phyloP scores from a whole-genome alignment of 2,797 vertebrate species.

The Melopsittacus undulatus region DNA sequence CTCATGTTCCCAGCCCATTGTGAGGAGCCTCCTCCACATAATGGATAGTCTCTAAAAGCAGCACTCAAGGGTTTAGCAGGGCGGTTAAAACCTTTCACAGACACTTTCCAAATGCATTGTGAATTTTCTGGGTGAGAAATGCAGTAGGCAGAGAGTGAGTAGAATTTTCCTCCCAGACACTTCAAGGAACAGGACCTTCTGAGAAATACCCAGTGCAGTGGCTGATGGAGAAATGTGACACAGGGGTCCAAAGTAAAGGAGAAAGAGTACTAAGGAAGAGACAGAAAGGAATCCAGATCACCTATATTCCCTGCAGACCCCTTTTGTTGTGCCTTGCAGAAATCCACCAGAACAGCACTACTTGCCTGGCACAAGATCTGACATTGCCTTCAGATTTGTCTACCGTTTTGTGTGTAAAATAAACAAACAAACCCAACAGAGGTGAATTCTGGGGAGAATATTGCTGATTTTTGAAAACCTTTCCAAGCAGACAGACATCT shows the following conservation, averaged over 20 bases:
- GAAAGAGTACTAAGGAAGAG: not conserved
- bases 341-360: not conserved
- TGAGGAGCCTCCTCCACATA: conserved; percentile 40
- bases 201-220: not conserved
- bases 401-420: not conserved
- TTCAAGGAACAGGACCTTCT: not conserved
- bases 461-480: not conserved
- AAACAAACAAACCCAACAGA: not conserved
- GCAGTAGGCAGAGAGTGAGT: not conserved
- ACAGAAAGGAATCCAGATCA: not conserved
- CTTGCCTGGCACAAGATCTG: not conserved
- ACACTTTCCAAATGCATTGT: conserved; percentile 51
- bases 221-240: not conserved
- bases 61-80: conserved; percentile 40
- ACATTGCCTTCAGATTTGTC: not conserved
- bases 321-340: not conserved
- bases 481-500: not conserved
- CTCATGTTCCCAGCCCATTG: conserved; percentile 43
- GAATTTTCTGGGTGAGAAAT: conserved; percentile 52
- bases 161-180: not conserved
- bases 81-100: conserved; percentile 39
- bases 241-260: not conserved
- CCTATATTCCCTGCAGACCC: not conserved
- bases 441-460: not conserved
- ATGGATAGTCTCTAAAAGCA: conserved; percentile 46